A percentile compares a stretch with the other conserved stretches of the same genome.
Evolutionary conservation across 1,140 invertebrate genomes (phyloP).

Genomic region (Pseudachorutes palmiensis): DNA sequence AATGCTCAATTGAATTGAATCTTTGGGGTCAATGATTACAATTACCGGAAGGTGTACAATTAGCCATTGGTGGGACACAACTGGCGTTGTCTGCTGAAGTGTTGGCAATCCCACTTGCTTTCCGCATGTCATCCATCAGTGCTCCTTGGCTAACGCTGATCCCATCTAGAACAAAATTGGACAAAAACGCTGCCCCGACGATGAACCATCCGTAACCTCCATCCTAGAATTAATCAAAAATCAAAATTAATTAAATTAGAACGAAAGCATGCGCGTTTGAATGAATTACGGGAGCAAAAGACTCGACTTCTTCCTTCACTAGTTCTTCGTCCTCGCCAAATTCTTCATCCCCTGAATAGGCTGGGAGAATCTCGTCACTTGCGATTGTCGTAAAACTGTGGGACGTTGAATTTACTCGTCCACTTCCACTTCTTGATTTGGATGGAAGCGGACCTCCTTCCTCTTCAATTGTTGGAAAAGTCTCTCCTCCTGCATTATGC

Average conservation of each 20-base stretch:
- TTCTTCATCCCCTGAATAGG: neutral
- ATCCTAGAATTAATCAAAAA: neutral
- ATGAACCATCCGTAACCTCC: slow-evolving; percentile 19
- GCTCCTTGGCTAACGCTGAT: slow-evolving; percentile 15
- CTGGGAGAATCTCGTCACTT: slow-evolving; percentile 5
- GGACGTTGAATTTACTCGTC: neutral
- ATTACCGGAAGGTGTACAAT: neutral
- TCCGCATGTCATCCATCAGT: slow-evolving; percentile 6
- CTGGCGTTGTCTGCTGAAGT: neutral
- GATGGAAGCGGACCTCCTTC: neutral
- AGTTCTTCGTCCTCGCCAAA: neutral
- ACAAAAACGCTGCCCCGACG: slow-evolving; percentile 18
- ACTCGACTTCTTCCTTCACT: neutral
- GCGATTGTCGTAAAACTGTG: neutral
- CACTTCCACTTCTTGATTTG: neutral
- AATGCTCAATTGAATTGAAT: too few species aligned
- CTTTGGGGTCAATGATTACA: neutral
- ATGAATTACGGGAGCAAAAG: neutral
- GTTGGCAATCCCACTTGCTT: neutral
- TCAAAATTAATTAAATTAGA: neutral
- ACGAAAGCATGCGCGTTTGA: neutral
- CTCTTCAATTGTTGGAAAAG: neutral
- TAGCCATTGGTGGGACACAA: neutral
- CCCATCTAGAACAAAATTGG: slow-evolving; percentile 22
- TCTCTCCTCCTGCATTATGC: too few species aligned